These are phyloP conservation scores for Drosophila basisetae DNA, from an alignment of 2,888 invertebrate genomes.

Conservation along the genomic window DNA sequence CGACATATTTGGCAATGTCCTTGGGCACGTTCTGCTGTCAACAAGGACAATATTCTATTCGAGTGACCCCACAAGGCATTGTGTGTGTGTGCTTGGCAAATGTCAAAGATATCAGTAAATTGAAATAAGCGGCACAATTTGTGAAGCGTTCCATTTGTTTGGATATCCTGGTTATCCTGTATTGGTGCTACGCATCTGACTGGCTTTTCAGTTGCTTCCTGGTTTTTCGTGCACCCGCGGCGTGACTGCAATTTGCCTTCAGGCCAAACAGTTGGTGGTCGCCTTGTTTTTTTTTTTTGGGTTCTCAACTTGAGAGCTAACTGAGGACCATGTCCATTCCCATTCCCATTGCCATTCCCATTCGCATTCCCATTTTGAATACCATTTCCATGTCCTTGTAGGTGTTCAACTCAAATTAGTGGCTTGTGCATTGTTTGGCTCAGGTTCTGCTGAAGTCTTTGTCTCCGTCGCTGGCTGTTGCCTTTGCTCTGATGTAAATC, in stretches of 20 bases:
- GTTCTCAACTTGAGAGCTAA: conserved; percentile 41
- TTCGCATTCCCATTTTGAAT: conserved; percentile 22
- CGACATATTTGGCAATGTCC: background rate
- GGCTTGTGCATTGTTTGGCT: conserved; percentile 57
- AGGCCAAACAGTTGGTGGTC: conserved; percentile 72
- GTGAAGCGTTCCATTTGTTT: conserved; percentile 39
- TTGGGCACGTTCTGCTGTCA: conserved; percentile 26
- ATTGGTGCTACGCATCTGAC: conserved; percentile 44
- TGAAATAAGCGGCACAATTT: conserved; percentile 61
- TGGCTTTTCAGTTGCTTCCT: conserved; percentile 49
- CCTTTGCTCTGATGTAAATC: conserved; percentile 39
- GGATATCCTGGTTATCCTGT: conserved; percentile 38
- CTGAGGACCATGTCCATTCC: conserved; percentile 15
- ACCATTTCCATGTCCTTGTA: conserved; percentile 49
- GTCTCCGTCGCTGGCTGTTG: background rate
- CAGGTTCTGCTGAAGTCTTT: conserved; percentile 8
- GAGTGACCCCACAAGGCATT: conserved; percentile 8
- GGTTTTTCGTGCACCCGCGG: conserved; percentile 58
- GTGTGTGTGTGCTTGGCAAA: conserved; percentile 28
- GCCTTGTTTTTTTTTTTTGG: conserved; percentile 17
- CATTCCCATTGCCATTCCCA: conserved; percentile 8
- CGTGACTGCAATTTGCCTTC: conserved; percentile 72
- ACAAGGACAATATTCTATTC: conserved; percentile 21
- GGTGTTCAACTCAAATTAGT: conserved; percentile 77
- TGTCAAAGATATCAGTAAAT: conserved; percentile 44